Base-by-base conservation (phyloP, 2,797 vertebrate genomes). In the Myripristis jacobus region DNA sequence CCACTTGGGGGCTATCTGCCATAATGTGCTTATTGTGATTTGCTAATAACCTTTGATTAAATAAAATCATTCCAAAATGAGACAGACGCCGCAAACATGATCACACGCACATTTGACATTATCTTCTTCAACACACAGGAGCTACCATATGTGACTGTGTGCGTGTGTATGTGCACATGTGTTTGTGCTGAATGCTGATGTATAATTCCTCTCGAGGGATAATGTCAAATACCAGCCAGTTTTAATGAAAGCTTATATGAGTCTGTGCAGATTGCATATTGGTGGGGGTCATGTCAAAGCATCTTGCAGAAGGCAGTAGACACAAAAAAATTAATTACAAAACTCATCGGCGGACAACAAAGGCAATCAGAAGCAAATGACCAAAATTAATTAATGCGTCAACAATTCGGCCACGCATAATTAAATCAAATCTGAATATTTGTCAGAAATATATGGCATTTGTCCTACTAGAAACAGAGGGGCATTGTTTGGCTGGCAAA, bases 311-410 rank as follows among this genome's bases (percentile, higher is more conserved):
- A 72, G 69, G 34, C 71, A 66, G 68, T 15, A 43, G 52, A 62
- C 13, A 57, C 51, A 57, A 19, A 54, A 59, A 63, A 77, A 72
- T 77, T 65, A 77, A 91, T 88, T 86, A 82, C 54, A 8, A 73
- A 84, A 82, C 75, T 47, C 66, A 81, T 80, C 51, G 75, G 81
- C 54, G 66, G 77, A 67, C 57, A 25, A 66, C 67, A 51, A 58
- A 87, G 75, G 90, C 80, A 81, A 88, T 90, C 70, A 62, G 69
- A 86, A 79, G 76, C 78, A 88, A 88, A 91, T 92, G 62, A 84
- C 72, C 59, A 86, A 31, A 88, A 91, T 91, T 74, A 92, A 89
- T 88, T 70, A 88, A 89, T 71, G 75, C 74, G 80, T 83, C 73
- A 48, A 77, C 46, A 41, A 87, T 77, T 65, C 59, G 54, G 84